A percentile compares a stretch with the other conserved stretches of the same genome.
Evolutionary conservation across 2,797 vertebrate species (phyloP).

Genomic region (Cephalopachus bancanus): DNA sequence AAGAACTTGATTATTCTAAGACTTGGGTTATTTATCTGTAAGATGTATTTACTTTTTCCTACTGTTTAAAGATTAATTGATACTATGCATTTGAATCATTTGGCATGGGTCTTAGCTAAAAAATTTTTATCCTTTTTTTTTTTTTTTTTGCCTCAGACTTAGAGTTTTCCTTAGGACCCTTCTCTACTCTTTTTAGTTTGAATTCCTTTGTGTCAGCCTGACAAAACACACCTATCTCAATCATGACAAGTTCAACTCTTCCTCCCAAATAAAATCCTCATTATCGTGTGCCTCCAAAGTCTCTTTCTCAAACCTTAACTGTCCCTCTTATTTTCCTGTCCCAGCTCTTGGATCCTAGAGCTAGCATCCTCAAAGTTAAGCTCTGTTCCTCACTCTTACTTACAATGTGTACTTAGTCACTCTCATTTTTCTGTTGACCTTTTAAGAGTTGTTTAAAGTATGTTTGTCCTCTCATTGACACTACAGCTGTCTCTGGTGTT

Average conservation of each 20-base stretch:
- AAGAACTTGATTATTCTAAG: not conserved
- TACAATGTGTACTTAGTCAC: not conserved
- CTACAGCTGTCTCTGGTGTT: not conserved
- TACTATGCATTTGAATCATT: slow-evolving; percentile 61
- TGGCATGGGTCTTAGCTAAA: slow-evolving; percentile 30
- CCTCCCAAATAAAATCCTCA: not conserved
- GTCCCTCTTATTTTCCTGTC: not conserved
- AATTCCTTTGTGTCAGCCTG: not conserved
- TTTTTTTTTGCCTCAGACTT: not conserved
- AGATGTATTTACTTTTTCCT: not conserved
- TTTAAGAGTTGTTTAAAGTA: not conserved
- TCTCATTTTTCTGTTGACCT: not conserved
- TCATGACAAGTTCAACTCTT: not conserved
- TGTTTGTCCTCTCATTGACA: not conserved
- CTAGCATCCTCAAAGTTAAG: not conserved
- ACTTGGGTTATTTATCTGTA: not conserved
- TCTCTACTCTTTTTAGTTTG: not conserved
- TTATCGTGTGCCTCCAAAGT: not conserved
- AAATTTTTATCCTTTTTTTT: not conserved
- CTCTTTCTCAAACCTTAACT: not conserved
- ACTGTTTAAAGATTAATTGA: not conserved
- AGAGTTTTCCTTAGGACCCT: not conserved
- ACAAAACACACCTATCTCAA: not conserved
- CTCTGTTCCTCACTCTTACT: not conserved
- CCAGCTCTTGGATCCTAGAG: not conserved